Evolutionary conservation across 2,797 vertebrate genomes (phyloP), one percentile per base, ranked within the genome.

Genomic region (Kryptolebias ocellatus): DNA sequence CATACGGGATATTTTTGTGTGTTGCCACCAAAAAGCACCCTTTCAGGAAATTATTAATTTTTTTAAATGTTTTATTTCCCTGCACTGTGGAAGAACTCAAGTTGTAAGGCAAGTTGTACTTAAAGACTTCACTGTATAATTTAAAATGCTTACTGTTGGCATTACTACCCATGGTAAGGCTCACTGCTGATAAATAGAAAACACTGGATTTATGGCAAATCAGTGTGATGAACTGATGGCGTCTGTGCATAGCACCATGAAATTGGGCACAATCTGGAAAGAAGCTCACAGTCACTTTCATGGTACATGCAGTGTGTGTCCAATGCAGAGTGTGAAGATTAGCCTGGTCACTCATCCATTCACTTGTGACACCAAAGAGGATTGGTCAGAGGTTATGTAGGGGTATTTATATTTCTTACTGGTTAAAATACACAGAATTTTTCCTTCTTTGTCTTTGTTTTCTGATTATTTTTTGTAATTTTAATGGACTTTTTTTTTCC

Each of bases 241-340:
- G 29, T 81, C 87, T 88, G 90, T 88, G 83, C 87, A 83, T 50
- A 80, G 84, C 72, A 79, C 72, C 91, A 87, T 93, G 91, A 93
- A 92, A 93, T 93, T 92, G 86, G 88, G 80, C 91, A 85, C 87
- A 88, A 87, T 91, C 83, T 89, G 87, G 87, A 92, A 90, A 89
- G 89, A 89, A 91, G 87, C 85, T 87, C 86, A 87, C 79, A 83
- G 83, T 90, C 83, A 87, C 88, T 89, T 92, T 92, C 90, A 88
- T 91, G 90, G 74, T 90, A 89, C 89, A 88, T 84, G 88, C 86
- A 56, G 50, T 81, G 87, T 88, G 89, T 86, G 84, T 89, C 87
- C 85, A 89, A 89, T 88, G 87, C 67, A 60, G 74, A 89, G 90
- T 90, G 89, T 87, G 90, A 90, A 90, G 90, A 89, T 91, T 90